Base-by-base conservation (phyloP, 2,797 vertebrate species). In the Remorina albescens region DNA sequence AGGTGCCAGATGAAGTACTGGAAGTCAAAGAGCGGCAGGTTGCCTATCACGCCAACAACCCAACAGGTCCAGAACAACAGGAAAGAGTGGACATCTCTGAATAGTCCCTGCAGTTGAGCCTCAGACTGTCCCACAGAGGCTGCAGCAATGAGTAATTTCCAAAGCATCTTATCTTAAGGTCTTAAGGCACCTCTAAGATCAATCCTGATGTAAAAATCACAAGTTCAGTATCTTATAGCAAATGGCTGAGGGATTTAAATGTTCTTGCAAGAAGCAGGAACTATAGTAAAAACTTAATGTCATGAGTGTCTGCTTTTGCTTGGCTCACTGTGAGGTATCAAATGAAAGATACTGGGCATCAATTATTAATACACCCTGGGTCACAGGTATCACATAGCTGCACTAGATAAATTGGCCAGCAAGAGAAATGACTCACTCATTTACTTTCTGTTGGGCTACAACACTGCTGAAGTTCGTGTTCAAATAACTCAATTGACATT, bases 61-160 rank as follows among this genome's bases (percentile, higher is more conserved):
- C n/a, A n/a, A n/a, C n/a, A n/a, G n/a, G n/a, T n/a, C n/a, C 50
- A 94, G 78, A 46, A 91, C 44, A 55, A 95, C 54, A 2, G 93
- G 92, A 44, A 95, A 94, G 8, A 95, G 91, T 1, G 93, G 93
- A 66, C 91, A 95, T 61, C 91, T n/a, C n/a, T n/a, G n/a, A n/a
- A n/a, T n/a, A n/a, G n/a, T 88, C 90, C 32, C 63, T 87, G 78
- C 93, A 92, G 81, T 90, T 80, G 34, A 92, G 81, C 28, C 85
- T 84, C 57, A 94, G 34, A 58, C 57, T 75, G 76, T 94, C 91
- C 94, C 94, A 95, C 25, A 93, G 32, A 42, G 90, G 92, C 71
- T 95, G 93, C 18, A 95, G 86, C 76, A 92, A 58, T n/a, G 89
- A 90, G 16, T 78, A 54, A 2, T 83, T 73, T 37, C 78, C 67